Conservation (phyloP, 2,797 vertebrate species). For the Micrastur ruficollis region DNA sequence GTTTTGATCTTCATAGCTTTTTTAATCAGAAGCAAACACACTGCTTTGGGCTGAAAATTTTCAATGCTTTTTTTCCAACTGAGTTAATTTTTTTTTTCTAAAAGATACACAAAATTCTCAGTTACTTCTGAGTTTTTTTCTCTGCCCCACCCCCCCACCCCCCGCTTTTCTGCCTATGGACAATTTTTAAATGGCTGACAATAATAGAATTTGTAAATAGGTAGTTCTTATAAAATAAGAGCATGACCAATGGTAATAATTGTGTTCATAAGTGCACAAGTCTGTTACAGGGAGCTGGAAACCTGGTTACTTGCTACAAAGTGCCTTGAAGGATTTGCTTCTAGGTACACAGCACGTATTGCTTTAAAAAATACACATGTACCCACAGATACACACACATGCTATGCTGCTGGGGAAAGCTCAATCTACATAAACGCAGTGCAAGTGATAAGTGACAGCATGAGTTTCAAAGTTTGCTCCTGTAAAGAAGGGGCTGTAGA, state of each 20-base stretch:
- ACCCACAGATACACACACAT: background rate
- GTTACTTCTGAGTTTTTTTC: background rate
- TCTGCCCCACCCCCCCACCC: rapidly evolving
- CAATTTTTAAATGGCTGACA: background rate
- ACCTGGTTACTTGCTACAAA: background rate
- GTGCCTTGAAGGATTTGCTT: background rate
- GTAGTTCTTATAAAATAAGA: background rate
- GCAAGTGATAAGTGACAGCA: background rate
- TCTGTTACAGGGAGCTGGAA: background rate
- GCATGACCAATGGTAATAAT: background rate
- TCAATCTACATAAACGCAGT: background rate
- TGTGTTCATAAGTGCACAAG: background rate
- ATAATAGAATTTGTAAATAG: background rate
- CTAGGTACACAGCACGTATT: background rate
- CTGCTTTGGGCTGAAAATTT: background rate
- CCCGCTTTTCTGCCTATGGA: background rate
- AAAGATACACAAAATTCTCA: background rate
- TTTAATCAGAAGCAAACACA: background rate
- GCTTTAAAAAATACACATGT: background rate
- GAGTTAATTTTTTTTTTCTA: background rate
- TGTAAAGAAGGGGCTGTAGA: background rate
- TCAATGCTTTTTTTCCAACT: background rate
- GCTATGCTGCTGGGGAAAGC: background rate
- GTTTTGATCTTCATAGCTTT: background rate
- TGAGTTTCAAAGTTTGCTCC: background rate